phyloP scores from a whole-genome alignment of 2,888 invertebrate species.

The Phragmatobia fuliginosa region DNA sequence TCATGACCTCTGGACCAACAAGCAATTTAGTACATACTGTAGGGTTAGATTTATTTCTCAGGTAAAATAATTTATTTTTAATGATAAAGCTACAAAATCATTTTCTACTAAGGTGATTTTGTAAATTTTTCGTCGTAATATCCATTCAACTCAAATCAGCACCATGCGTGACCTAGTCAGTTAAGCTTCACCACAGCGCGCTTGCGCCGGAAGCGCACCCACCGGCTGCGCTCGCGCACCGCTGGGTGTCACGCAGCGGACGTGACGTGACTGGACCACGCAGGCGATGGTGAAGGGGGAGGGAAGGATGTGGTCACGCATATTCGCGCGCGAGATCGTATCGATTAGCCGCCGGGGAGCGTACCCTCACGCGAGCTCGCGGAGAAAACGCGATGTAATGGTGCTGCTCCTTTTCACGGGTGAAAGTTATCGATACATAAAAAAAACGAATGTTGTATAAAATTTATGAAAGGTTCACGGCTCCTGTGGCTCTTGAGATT shows the following conservation, averaged over 20 bases:
- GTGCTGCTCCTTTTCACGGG: constrained; percentile 18
- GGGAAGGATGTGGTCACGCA: constrained; percentile 80
- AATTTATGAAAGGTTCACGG: too few species aligned
- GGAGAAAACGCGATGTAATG: constrained; percentile 60
- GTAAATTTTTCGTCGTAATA: neutral
- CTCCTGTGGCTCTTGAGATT: too few species aligned
- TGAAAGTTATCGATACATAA: constrained; percentile 24
- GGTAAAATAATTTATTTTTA: neutral
- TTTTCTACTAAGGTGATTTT: neutral
- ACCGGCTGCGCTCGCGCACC: constrained; percentile 59
- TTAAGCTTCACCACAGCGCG: constrained; percentile 40
- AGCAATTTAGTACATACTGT: too few species aligned
- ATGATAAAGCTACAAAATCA: neutral
- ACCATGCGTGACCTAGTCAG: constrained; percentile 50
- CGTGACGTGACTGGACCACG: constrained; percentile 19
- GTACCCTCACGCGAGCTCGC: constrained; percentile 53
- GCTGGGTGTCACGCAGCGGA: constrained; percentile 48
- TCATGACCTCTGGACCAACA: too few species aligned
- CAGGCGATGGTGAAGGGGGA: constrained; percentile 39
- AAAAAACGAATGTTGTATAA: too few species aligned
- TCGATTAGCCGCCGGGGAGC: constrained; percentile 62
- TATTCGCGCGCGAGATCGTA: constrained; percentile 75
- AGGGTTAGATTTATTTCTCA: neutral
- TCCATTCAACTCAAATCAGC: constrained; percentile 20
- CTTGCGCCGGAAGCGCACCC: constrained; percentile 60